Percentiles rank a stretch among this genome's conserved stretches.
Evolutionary conservation across 2,797 vertebrate species (phyloP).

Genomic region (Lepus townsendii): DNA sequence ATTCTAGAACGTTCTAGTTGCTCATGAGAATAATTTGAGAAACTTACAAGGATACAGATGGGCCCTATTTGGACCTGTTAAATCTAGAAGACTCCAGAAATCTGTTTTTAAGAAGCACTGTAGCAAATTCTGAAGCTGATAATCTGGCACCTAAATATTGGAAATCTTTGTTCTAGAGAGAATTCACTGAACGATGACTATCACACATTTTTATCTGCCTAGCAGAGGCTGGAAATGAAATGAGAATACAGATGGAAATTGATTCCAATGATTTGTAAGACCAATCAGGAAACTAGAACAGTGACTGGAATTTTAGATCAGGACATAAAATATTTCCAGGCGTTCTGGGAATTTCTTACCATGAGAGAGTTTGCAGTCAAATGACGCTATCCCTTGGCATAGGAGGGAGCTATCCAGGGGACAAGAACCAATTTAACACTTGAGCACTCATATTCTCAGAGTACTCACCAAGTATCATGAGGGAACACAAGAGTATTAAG

Average conservation of each 20-base stretch:
- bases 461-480: constrained; percentile 17
- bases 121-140: constrained; percentile 57
- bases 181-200: constrained; percentile 27
- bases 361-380: constrained; percentile 1
- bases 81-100: constrained; percentile 49
- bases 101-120: constrained; percentile 38
- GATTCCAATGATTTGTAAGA: constrained; percentile 49
- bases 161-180: constrained; percentile 36
- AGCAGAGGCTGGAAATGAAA: constrained; percentile 49
- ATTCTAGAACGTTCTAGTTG: constrained; percentile 38
- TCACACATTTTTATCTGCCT: background rate
- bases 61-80: background rate
- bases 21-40: constrained; percentile 26
- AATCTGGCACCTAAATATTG: constrained; percentile 19
- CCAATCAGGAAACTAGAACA: constrained; percentile 49
- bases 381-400: background rate
- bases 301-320: constrained; percentile 55
- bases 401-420: background rate
- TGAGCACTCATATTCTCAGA: constrained; percentile 8
- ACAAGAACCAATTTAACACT: constrained; percentile 48
- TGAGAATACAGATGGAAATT: constrained; percentile 28
- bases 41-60: background rate
- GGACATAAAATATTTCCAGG: background rate
- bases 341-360: constrained; percentile 47
- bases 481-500: constrained; percentile 23